phyloP scores from a whole-genome alignment of 2,888 invertebrate genomes.

The Leucoma salicis region DNA sequence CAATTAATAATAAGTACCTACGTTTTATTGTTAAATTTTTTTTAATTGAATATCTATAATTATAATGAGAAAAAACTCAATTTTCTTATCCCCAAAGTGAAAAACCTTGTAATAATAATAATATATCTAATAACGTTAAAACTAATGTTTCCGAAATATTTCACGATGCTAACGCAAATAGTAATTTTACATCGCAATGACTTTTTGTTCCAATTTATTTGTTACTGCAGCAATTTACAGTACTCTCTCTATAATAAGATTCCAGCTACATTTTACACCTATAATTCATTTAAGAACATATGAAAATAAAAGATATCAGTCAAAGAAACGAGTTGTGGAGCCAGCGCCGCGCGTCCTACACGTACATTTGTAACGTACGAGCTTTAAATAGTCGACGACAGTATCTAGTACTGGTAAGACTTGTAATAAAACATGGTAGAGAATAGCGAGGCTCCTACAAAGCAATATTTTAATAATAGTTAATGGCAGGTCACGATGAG shows the following conservation, averaged over 20 bases:
- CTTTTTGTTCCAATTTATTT: slow-evolving; percentile 47
- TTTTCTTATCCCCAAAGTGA: no score
- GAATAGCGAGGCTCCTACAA: slow-evolving; percentile 73
- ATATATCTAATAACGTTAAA: background rate
- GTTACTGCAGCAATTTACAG: slow-evolving; percentile 67
- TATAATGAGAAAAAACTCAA: no score
- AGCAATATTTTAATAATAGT: slow-evolving; percentile 81
- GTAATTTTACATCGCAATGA: slow-evolving; percentile 45
- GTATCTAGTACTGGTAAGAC: slow-evolving; percentile 63
- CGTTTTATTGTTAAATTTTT: no score
- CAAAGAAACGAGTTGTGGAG: slow-evolving; percentile 47
- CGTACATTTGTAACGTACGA: slow-evolving; percentile 72
- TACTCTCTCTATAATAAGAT: slow-evolving; percentile 55
- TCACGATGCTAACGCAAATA: background rate
- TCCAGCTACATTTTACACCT: slow-evolving; percentile 66
- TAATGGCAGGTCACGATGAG: slow-evolving; percentile 74
- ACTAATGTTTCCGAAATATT: background rate
- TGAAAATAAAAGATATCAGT: slow-evolving; percentile 58
- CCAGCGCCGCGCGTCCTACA: slow-evolving; percentile 59
- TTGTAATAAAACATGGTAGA: slow-evolving; percentile 76
- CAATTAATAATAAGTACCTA: no score
- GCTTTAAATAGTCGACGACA: slow-evolving; percentile 77
- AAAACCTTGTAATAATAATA: no score
- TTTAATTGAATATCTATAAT: no score
- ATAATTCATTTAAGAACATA: slow-evolving; percentile 67